These are phyloP conservation scores for Eublepharis macularius DNA, from an alignment of 2,113 vertebrate genomes.

Conservation along the genomic window DNA sequence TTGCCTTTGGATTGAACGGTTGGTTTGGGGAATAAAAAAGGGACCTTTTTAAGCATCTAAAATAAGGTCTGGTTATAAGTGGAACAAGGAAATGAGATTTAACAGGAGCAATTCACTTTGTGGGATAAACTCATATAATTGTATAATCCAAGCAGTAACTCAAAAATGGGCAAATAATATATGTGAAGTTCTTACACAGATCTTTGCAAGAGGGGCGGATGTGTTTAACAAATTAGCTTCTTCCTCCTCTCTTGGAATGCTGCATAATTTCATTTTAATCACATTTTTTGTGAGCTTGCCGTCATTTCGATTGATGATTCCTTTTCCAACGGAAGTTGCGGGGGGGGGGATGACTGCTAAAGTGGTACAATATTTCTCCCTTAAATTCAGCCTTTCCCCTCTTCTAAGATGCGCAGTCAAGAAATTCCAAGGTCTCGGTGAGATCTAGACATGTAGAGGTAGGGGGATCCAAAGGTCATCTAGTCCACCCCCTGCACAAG, in stretches of 20 bases:
- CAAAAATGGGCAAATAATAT: no score
- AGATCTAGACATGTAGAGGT: background rate
- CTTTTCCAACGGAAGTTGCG: background rate
- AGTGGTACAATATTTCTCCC: background rate
- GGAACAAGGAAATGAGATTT: constrained; percentile 13
- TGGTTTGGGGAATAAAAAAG: constrained; percentile 1
- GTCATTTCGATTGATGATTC: background rate
- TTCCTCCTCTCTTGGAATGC: background rate
- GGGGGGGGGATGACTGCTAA: background rate
- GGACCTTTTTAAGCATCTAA: background rate
- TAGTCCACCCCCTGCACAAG: no score
- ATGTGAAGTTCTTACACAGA: no score
- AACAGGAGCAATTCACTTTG: constrained; percentile 21
- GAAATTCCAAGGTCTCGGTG: no score
- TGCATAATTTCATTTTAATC: background rate
- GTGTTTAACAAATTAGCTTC: background rate
- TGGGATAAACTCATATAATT: background rate
- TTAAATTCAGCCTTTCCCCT: background rate
- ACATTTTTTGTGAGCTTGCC: background rate
- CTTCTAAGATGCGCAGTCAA: no score
- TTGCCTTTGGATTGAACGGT: constrained; percentile 17
- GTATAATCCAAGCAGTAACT: background rate
- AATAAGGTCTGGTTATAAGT: constrained; percentile 11
- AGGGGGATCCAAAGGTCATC: no score
- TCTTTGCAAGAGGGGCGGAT: background rate